Evolutionary conservation across 2,113 vertebrate genomes (phyloP), one percentile per base, ranked within the genome.

Genomic region (Nyctibius bracteatus): DNA sequence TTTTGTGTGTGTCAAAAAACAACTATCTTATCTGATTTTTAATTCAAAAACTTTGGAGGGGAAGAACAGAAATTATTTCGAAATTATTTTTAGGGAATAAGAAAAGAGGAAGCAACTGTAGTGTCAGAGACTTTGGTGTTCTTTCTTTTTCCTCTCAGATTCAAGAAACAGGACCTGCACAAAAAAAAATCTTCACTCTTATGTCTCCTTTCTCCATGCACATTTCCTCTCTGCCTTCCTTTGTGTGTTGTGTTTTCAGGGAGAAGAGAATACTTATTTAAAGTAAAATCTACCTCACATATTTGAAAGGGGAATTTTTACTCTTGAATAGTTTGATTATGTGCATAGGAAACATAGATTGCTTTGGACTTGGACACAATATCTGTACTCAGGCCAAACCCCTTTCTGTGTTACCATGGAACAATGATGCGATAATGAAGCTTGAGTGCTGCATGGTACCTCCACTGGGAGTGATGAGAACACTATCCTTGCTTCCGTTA

Each of bases 151-250:
- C 13, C 10, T 85, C 17, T 88, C n/a, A 23, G 14, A 28, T 52
- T 86, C 23, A 49, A 65, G 49, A 86, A 79, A 44, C 11, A n/a
- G 41, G 11, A 86, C 35, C 44, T 57, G 8, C 10, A 20, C 3
- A n/a, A 54, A 39, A 63, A 63, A 30, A 46, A 3, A 12, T 24
- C 16, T 77, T 90, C 8, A 19, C 15, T 83, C 74, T 71, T 46
- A 6, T 0, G 0, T 61, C 9, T 18, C 5, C 15, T 43, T 72
- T 81, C 54, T 43, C 24, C 16, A 12, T 10, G 3, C 1, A 6
- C 6, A 1, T 72, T 89, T 74, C 22, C 22, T 87, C 28, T 54
- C 68, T 51, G 23, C 8, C 3, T 70, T 68, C 21, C 30, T 74
- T 43, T 55, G 3, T 18, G 10, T 21, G 10, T 82, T 65, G n/a